These are phyloP conservation scores for Lepilemur ruficaudatus DNA, from an alignment of 2,797 vertebrate species.

Conservation along the genomic window DNA sequence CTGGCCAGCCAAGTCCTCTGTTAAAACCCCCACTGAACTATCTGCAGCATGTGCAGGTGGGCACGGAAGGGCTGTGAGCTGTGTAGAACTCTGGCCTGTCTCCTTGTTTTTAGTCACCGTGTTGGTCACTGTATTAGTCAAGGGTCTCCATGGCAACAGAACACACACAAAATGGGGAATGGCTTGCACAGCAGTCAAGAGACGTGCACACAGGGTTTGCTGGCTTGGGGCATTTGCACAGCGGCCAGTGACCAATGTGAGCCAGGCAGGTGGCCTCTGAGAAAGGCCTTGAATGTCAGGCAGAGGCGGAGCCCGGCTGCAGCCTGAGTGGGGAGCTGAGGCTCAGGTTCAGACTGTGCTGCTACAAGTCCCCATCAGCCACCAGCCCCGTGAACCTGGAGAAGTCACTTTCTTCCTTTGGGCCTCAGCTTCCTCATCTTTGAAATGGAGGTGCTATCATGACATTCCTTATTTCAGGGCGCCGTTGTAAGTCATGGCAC, in stretches of 20 bases:
- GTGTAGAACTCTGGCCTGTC: neutral
- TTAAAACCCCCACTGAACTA: neutral
- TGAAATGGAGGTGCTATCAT: neutral
- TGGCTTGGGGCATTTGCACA: neutral
- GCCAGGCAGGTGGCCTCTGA: neutral
- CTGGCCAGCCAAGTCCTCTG: neutral
- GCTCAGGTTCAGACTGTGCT: neutral
- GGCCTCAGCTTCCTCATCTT: neutral
- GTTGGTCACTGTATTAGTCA: neutral
- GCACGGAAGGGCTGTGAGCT: neutral
- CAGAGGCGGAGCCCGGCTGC: neutral
- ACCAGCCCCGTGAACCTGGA: neutral
- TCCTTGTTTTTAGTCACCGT: neutral
- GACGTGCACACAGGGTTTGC: neutral
- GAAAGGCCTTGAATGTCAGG: neutral
- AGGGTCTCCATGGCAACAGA: neutral
- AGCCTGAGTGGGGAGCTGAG: neutral
- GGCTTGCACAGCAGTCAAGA: too few relatives aligned
- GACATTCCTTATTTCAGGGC: neutral
- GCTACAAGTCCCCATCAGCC: neutral
- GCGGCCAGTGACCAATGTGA: neutral
- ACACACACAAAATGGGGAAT: neutral
- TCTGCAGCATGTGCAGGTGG: fast-evolving
- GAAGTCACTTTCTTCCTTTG: neutral
- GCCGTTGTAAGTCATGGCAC: neutral